Conservation (phyloP, 2,888 invertebrate species). For the Eudiplozoon nipponicum region DNA sequence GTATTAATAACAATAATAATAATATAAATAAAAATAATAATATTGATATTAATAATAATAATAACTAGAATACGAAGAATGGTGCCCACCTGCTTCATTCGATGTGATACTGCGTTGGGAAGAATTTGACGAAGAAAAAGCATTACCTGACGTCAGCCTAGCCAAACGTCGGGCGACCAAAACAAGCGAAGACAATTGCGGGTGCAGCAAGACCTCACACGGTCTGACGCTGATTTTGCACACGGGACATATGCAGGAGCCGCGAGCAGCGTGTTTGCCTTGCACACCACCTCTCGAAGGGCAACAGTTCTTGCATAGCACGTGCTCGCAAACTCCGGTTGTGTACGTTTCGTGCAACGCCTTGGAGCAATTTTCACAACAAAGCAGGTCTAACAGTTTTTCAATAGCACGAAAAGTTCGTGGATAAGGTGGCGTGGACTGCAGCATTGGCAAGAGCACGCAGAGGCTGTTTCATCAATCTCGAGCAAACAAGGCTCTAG, state of each 20-base stretch:
- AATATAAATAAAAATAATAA: no score
- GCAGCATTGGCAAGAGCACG: no score
- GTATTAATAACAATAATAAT: no score
- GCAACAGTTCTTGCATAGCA: not conserved
- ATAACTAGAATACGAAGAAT: no score
- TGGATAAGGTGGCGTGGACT: no score
- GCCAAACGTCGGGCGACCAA: not conserved
- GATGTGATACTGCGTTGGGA: no score
- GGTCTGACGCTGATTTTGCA: not conserved
- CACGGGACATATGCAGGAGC: not conserved
- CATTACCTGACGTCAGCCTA: not conserved
- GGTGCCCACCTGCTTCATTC: no score
- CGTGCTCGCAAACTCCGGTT: not conserved
- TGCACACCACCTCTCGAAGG: not conserved
- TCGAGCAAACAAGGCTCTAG: no score
- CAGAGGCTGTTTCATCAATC: no score
- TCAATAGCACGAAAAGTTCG: no score
- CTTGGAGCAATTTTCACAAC: not conserved
- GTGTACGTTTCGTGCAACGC: slow-evolving; percentile 1
- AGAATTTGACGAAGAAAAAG: no score
- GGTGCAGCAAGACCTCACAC: not conserved
- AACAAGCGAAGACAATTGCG: slow-evolving; percentile 3
- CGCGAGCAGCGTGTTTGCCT: not conserved
- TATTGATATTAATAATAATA: no score
- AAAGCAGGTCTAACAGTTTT: not conserved